A percentile compares a stretch with the other conserved stretches of the same genome.
Conservation (phyloP, 2,113 vertebrate species). For the Neomonachus schauinslandi region DNA sequence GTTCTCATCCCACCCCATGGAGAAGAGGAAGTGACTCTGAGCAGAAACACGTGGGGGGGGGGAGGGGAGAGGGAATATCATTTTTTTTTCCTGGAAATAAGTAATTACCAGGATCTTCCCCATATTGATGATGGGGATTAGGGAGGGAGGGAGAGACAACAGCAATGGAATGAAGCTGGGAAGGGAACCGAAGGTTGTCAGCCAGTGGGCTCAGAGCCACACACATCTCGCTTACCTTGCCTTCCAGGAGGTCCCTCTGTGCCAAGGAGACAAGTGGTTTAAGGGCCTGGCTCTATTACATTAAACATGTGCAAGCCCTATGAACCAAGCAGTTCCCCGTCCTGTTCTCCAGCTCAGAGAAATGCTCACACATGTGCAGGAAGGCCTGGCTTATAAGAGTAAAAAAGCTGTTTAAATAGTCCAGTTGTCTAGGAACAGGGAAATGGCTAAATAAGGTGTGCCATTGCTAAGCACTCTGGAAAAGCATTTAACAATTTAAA, state of each 20-base stretch:
- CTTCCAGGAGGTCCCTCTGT: neutral
- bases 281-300: neutral
- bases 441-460: neutral
- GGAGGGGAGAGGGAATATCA: neutral
- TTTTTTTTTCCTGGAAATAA: neutral
- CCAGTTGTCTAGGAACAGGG: neutral
- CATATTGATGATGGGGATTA: neutral
- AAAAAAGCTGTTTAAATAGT: neutral
- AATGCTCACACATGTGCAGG: neutral
- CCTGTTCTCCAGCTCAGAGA: neutral
- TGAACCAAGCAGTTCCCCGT: neutral
- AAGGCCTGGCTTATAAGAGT: neutral
- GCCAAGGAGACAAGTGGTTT: neutral
- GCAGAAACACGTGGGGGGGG: neutral
- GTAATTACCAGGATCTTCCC: neutral
- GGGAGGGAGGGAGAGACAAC: neutral
- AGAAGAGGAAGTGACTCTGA: neutral
- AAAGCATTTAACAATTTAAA: neutral
- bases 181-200: too few relatives aligned
- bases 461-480: neutral
- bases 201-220: neutral
- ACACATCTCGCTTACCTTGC: fast-evolving
- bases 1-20: neutral
- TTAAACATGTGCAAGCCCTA: neutral
- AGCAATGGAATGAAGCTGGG: neutral